Base-by-base conservation (phyloP, 2,888 invertebrate species). In the Zele albiditarsus region DNA sequence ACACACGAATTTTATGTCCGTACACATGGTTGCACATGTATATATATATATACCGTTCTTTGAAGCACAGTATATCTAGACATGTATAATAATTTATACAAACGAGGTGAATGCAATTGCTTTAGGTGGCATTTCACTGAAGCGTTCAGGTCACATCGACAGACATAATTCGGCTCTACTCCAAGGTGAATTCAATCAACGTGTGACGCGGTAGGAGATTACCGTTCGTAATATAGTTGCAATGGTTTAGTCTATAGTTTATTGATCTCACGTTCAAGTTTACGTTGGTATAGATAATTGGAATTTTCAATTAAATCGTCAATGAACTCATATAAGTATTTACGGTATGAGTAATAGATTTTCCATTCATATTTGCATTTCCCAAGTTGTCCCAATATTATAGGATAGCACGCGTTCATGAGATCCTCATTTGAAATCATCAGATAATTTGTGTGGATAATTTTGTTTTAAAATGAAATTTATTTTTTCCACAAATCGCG, bases 161-260 rank as follows among this genome's bases (percentile, higher is more conserved):
- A 60, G 6, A 28, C 28, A 28, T 60, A 16, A 60, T n/a, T 46
- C 46, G 25, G 16, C 23, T 16, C 4, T 38, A 27, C 25, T 16
- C 33, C 27, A 65, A 75, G 73, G 75, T 72, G 73, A 77, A 75
- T 77, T 78, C 74, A 77, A 78, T 78, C 76, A 77, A 78, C 71
- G 38, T 73, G 74, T 71, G 73, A 71, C 68, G n/a, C 71, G 67
- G 68, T 49, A 62, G 62, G 25, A 62, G 28, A 31, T 62, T 62
- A 31, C 25, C 4, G 28, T n/a, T 14, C 14, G 25, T 25, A 8
- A 27, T 62, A 62, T 14, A 31, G 28, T 20, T 63, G 23, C 33
- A 38, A 38, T 33, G n/a, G 27, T 62, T 12, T 62, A 20, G 38
- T n/a, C 8, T 53, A 28, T 1, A 58, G 8, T 23, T 12, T 14